Evolutionary conservation across 2,797 vertebrate species (phyloP).

Genomic region (Parambassis ranga): DNA sequence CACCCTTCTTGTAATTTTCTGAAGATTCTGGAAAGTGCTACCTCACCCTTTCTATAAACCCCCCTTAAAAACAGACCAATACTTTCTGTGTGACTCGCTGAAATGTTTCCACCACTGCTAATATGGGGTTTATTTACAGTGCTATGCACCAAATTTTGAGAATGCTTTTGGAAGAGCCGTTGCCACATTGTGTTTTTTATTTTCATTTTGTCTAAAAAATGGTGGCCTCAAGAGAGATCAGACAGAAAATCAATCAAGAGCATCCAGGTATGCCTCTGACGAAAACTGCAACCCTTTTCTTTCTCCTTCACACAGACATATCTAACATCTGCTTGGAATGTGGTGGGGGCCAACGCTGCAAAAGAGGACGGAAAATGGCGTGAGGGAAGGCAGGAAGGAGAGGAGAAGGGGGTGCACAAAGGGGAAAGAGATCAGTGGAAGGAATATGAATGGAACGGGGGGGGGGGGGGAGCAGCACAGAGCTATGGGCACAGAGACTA

Average conservation of each 20-base stretch:
- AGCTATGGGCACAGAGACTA: slow-evolving; percentile 24
- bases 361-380: slow-evolving; percentile 56
- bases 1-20: slow-evolving; percentile 57
- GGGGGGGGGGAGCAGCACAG: background rate
- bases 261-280: slow-evolving; percentile 9
- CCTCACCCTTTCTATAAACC: slow-evolving; percentile 70
- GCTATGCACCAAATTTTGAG: background rate
- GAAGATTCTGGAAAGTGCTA: slow-evolving; percentile 73
- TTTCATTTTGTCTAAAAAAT: background rate
- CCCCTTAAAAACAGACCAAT: slow-evolving; percentile 36
- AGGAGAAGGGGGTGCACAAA: background rate
- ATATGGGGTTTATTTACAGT: background rate
- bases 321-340: slow-evolving; percentile 65
- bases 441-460: slow-evolving; percentile 57
- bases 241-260: slow-evolving; percentile 33
- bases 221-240: background rate
- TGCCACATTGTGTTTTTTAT: background rate
- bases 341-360: slow-evolving; percentile 20
- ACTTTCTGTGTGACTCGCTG: slow-evolving; percentile 33
- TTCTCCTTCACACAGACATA: slow-evolving; percentile 1
- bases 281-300: slow-evolving; percentile 17
- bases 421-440: slow-evolving; percentile 27
- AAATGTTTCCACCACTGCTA: slow-evolving; percentile 45
- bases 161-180: slow-evolving; percentile 14
- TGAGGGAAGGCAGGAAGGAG: slow-evolving; percentile 25